Evolutionary conservation across 2,888 invertebrate species (phyloP).

Genomic region (Clivina fossor): DNA sequence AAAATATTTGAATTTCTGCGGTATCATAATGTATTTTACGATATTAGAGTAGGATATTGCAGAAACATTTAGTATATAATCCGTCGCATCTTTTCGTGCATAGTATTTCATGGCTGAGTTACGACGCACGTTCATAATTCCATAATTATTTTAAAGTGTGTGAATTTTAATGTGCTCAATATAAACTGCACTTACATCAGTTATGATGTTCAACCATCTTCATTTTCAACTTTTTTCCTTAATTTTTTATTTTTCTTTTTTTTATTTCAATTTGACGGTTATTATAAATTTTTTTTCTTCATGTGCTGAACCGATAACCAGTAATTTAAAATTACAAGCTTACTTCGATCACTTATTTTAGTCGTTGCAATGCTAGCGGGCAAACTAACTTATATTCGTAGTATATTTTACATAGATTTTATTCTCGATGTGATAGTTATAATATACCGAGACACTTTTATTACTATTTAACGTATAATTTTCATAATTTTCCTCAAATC

Average conservation of each 20-base stretch:
- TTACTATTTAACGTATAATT: too few relatives aligned
- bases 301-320: constrained; percentile 27
- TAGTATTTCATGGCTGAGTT: too few relatives aligned
- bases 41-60: neutral
- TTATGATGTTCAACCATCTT: constrained; percentile 4
- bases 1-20: too few relatives aligned
- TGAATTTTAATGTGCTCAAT: constrained; percentile 37
- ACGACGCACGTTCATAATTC: constrained; percentile 36
- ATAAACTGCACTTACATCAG: constrained; percentile 26
- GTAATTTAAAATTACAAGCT: constrained; percentile 41
- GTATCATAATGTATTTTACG: too few relatives aligned
- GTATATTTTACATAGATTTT: too few relatives aligned
- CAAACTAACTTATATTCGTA: too few relatives aligned
- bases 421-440: too few relatives aligned
- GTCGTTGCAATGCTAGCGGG: too few relatives aligned
- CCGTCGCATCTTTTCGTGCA: too few relatives aligned
- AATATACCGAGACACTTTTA: too few relatives aligned
- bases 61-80: neutral
- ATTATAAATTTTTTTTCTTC: constrained; percentile 29
- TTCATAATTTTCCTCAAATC: too few relatives aligned
- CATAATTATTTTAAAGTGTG: constrained; percentile 41
- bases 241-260: constrained; percentile 18
- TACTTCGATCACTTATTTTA: constrained; percentile 21
- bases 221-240: neutral
- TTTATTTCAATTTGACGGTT: constrained; percentile 34